Evolutionary conservation across 2,113 vertebrate genomes (phyloP).

Genomic region (Bothrops jararaca): DNA sequence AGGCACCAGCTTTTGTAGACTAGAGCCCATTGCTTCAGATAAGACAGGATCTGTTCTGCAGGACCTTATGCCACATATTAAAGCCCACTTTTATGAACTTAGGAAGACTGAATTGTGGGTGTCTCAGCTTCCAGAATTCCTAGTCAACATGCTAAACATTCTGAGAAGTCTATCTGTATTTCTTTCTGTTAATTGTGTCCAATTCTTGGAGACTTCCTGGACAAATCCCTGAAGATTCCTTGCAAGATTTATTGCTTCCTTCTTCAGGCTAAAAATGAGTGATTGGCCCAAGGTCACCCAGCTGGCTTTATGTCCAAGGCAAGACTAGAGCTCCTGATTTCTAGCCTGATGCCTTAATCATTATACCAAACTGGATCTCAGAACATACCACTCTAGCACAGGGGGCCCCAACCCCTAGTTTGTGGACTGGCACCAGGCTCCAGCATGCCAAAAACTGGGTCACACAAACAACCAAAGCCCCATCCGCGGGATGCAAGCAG

Average conservation of each 20-base stretch:
- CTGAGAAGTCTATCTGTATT: background rate
- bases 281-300: background rate
- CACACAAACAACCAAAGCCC: background rate
- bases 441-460: background rate
- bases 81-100: background rate
- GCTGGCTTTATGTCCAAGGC: background rate
- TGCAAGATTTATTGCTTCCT: background rate
- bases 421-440: background rate
- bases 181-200: background rate
- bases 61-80: background rate
- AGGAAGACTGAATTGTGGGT: background rate
- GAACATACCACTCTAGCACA: background rate
- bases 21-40: background rate
- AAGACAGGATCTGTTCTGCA: background rate
- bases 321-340: background rate
- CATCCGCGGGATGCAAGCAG: background rate
- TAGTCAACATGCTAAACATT: background rate
- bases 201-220: background rate
- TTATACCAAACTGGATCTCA: background rate
- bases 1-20: background rate
- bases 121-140: background rate
- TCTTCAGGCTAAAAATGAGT: background rate
- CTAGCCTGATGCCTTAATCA: background rate
- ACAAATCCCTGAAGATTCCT: background rate
- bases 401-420: background rate